phyloP scores from a whole-genome alignment of 2,888 invertebrate species.

The Microctonus hyperodae region DNA sequence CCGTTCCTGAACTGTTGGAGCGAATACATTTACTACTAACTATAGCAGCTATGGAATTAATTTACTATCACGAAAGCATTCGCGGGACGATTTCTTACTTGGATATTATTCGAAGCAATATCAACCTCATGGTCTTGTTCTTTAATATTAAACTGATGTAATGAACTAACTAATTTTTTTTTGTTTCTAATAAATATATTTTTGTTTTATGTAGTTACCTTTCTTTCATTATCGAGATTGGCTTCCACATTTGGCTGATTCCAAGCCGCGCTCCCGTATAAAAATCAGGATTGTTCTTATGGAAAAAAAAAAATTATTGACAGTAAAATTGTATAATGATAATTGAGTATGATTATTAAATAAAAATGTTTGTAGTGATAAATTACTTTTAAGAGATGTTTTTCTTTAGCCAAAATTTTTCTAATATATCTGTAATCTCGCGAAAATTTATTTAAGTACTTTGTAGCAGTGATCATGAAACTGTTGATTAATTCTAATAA shows the following conservation, averaged over 20 bases:
- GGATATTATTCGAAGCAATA: neutral
- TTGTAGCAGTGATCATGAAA: constrained; percentile 81
- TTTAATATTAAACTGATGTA: neutral
- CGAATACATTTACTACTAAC: constrained; percentile 56
- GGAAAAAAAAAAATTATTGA: constrained; percentile 38
- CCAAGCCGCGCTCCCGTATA: constrained; percentile 73
- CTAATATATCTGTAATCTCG: constrained; percentile 95
- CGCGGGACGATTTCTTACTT: neutral
- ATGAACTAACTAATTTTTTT: neutral
- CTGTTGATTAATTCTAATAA: constrained; percentile 78
- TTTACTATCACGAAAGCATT: neutral
- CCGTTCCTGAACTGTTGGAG: constrained; percentile 52
- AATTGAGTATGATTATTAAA: too few relatives aligned
- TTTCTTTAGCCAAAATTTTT: constrained; percentile 86
- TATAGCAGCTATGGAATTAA: constrained; percentile 11
- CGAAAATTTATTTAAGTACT: constrained; percentile 85
- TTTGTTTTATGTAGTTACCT: constrained; percentile 7
- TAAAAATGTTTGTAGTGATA: neutral
- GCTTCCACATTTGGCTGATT: constrained; percentile 72
- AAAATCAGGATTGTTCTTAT: constrained; percentile 76
- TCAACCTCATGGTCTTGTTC: neutral
- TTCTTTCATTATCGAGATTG: constrained; percentile 58
- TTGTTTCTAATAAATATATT: neutral
- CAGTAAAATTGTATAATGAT: constrained; percentile 10
- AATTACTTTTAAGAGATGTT: constrained; percentile 82